Conservation (phyloP, 2,888 invertebrate genomes). For the Lycocerus yunnanus region DNA sequence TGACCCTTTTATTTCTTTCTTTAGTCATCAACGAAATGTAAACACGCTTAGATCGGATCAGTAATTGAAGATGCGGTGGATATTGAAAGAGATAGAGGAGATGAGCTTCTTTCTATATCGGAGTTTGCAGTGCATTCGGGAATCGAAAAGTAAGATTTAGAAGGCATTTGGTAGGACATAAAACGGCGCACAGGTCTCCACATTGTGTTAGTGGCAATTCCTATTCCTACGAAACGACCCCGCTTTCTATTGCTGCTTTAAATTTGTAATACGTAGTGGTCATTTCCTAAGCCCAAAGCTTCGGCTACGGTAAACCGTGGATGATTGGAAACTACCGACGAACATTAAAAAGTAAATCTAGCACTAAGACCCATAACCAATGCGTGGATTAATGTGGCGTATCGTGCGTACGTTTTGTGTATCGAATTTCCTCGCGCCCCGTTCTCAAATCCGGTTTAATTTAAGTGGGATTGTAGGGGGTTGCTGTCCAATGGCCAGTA, state of each 20-base stretch:
- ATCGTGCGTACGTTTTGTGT: slow-evolving; percentile 39
- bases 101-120: slow-evolving; percentile 31
- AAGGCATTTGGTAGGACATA: slow-evolving; percentile 38
- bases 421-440: slow-evolving; percentile 47
- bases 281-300: slow-evolving; percentile 31
- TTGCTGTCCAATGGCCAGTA: slow-evolving; percentile 43
- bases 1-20: slow-evolving; percentile 11
- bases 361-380: slow-evolving; percentile 54
- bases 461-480: slow-evolving; percentile 49
- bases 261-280: slow-evolving; percentile 36
- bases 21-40: slow-evolving; percentile 28
- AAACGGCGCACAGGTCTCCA: slow-evolving; percentile 36
- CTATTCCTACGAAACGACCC: slow-evolving; percentile 35
- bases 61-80: slow-evolving; percentile 33
- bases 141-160: slow-evolving; percentile 40
- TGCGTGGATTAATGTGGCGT: slow-evolving; percentile 53
- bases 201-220: slow-evolving; percentile 36
- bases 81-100: slow-evolving; percentile 36
- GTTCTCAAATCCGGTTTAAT: slow-evolving; percentile 52
- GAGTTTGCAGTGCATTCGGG: slow-evolving; percentile 33
- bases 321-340: slow-evolving; percentile 52
- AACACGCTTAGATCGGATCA: slow-evolving; percentile 30
- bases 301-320: slow-evolving; percentile 27
- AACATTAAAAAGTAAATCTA: slow-evolving; percentile 56
- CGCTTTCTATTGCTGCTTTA: slow-evolving; percentile 34